Base-by-base conservation (phyloP, 2,888 invertebrate species). In the Actias luna region DNA sequence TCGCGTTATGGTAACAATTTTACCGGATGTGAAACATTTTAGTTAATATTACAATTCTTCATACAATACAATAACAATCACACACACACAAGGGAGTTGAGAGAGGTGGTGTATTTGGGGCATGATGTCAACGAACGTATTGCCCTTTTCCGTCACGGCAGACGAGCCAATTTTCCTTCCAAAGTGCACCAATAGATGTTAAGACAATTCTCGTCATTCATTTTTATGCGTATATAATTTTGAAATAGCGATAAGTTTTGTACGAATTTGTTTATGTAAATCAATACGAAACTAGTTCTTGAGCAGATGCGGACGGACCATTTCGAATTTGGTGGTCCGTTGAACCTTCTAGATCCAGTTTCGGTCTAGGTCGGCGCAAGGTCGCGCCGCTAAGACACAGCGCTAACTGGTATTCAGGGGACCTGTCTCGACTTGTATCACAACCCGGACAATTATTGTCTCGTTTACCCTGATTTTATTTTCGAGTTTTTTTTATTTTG, bases 311-410 rank as follows among this genome's bases (percentile, higher is more conserved):
- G n/a, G 55, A 29, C 29, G 22, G 58, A 46, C 18, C 10, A 22
- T 42, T 29, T 27, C 42, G 31, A 31, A 31, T 16, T 35, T 22
- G 59, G 29, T 16, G 58, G 80, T 71, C 69, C 82, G 67, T 73
- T 79, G 84, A 83, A 78, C 83, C 65, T 62, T 67, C 62, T 50
- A 61, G 65, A 69, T 68, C 76, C 72, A 66, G 74, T 72, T 65
- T 70, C 68, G 69, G 74, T 71, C 80, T 82, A 84, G 84, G 84
- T 84, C 83, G 78, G 63, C 39, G 67, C 84, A 85, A 85, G 85
- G 85, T 83, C 83, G 81, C 55, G 5, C 27, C 27, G 29, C 55
- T 50, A 50, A 50, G 18, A 18, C 42, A 18, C n/a, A 42, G 18
- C 39, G n/a, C 42, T 42, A 42, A 50, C 55, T 55, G 60, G 65